A percentile compares a stretch with the other conserved stretches of the same genome.
These are phyloP conservation scores for Brachyistius frenatus DNA, from an alignment of 2,113 vertebrate genomes.

Conservation along the genomic window DNA sequence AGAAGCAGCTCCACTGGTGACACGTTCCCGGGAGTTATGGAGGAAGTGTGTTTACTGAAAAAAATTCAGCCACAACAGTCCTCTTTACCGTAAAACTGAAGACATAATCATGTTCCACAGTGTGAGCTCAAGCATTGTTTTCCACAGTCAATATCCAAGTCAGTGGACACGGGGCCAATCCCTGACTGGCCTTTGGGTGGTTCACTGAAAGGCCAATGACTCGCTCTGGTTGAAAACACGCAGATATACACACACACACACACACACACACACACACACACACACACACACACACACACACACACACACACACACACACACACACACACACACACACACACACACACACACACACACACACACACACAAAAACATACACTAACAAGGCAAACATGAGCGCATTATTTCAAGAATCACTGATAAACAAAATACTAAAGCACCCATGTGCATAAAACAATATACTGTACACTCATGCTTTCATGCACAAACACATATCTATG, in stretches of 20 bases:
- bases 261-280: neutral
- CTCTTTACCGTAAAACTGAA: conserved; percentile 24
- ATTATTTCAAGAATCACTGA: conserved; percentile 37
- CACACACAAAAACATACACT: conserved; percentile 8
- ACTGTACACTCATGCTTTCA: neutral
- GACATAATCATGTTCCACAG: conserved; percentile 32
- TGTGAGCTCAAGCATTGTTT: conserved; percentile 37
- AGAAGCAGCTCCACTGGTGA: conserved; percentile 3
- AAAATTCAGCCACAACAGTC: conserved; percentile 31
- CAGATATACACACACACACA: conserved; percentile 10
- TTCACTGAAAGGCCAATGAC: conserved; percentile 44
- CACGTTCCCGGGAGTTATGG: neutral
- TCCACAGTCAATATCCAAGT: conserved; percentile 21
- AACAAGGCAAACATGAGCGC: conserved; percentile 31
- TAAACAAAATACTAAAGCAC: conserved; percentile 24
- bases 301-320: conserved; percentile 10
- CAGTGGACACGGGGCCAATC: conserved; percentile 13
- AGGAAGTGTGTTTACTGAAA: conserved; percentile 34
- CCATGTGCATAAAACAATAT: conserved; percentile 6
- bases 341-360: conserved; percentile 4
- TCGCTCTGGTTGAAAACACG: conserved; percentile 1
- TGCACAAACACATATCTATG: conserved; percentile 2
- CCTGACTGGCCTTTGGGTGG: conserved; percentile 26
- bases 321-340: conserved; percentile 7
- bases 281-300: conserved; percentile 5